Evolutionary conservation across 2,797 vertebrate genomes (phyloP), one percentile per base, ranked within the genome.

Genomic region (Phalloptychus januarius): DNA sequence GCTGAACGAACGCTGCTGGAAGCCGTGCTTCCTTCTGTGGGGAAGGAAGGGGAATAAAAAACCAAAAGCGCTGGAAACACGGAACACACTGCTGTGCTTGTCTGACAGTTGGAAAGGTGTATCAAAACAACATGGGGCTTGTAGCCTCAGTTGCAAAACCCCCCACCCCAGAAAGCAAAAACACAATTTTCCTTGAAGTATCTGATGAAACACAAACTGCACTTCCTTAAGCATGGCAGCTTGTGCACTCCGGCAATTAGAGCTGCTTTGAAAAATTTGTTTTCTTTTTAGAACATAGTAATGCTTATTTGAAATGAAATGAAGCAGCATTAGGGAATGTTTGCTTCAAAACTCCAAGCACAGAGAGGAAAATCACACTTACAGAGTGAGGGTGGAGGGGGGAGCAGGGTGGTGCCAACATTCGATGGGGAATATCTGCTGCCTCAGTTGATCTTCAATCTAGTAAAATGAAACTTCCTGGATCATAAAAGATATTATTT

Each of bases 201-300:
- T 54, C 74, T 18, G 48, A 40, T 36, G 56, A 78, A 79, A 67
- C 76, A 76, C 56, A 38, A 76, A 88, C 67, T 28, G 40, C 42
- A 75, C 13, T 76, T 74, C 76, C 61, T 75, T 61, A 75, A 87
- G 77, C 52, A 12, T 67, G 28, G 83, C 80, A 71, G 83, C 83
- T 31, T 54, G 72, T 76, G 63, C 7, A 44, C 79, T 74, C 36
- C 7, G n/a, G 70, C 89, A 85, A 88, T 90, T 82, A 89, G 79
- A 84, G 70, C 45, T 67, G 79, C 82, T 89, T 88, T 87, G 72
- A 86, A 88, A 84, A 78, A 80, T 85, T 76, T 77, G 71, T 81
- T 85, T 82, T 45, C 80, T 88, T 89, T 23, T 83, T 77, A 88
- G 83, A 79, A 69, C 38, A 36, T 6, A 10, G 71, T 71, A 61